A percentile compares a stretch with the other conserved stretches of the same genome.
These are phyloP conservation scores for Botrylloides violaceus DNA, from an alignment of 23 tunicate genomes.

Conservation along the genomic window DNA sequence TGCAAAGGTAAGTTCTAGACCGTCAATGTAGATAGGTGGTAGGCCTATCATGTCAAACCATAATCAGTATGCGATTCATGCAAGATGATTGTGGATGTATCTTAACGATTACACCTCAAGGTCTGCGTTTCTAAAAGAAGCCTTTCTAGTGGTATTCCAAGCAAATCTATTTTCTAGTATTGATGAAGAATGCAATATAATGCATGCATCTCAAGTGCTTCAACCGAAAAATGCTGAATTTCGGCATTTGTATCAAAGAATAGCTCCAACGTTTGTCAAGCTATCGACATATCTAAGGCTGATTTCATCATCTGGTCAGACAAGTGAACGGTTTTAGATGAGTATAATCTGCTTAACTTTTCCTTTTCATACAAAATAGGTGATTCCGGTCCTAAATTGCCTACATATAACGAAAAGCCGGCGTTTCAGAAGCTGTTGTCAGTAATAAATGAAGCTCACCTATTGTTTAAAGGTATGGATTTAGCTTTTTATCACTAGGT, in stretches of 20 bases:
- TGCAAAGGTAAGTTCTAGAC: constrained; percentile 29
- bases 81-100: no score
- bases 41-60: no score
- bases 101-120: background rate
- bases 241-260: constrained; percentile 21
- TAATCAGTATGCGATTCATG: no score
- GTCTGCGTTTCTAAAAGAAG: background rate
- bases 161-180: constrained; percentile 27
- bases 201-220: constrained; percentile 43
- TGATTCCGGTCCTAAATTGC: constrained; percentile 9
- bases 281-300: constrained; percentile 26
- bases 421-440: constrained; percentile 31
- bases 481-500: no score
- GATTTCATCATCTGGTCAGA: constrained; percentile 20
- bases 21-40: no score
- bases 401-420: constrained; percentile 10
- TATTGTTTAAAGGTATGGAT: constrained; percentile 44
- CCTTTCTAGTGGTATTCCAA: no score
- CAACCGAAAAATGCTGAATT: constrained; percentile 52
- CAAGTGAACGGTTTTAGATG: no score
- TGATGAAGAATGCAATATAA: constrained; percentile 51
- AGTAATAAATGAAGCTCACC: constrained; percentile 44
- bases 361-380: background rate
- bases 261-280: constrained; percentile 41
- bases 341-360: no score